These are phyloP conservation scores for Myripristis murdjan DNA, from an alignment of 2,797 vertebrate genomes.

Conservation along the genomic window DNA sequence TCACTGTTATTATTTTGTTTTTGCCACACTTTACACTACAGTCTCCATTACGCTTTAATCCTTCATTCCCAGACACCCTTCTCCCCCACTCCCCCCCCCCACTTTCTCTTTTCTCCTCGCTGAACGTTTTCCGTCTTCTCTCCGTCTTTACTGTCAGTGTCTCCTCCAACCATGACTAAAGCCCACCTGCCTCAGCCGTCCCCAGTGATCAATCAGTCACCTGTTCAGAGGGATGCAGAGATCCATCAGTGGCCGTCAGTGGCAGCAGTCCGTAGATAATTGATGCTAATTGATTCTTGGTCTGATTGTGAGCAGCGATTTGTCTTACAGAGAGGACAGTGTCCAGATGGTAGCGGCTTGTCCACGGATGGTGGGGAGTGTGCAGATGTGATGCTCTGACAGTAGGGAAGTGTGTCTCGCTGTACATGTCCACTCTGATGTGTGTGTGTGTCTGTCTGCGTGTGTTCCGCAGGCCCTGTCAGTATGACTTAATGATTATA, in stretches of 20 bases:
- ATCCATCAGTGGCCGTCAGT: slow-evolving; percentile 48
- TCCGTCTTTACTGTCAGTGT: background rate
- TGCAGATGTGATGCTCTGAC: slow-evolving; percentile 3
- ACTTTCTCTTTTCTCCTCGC: background rate
- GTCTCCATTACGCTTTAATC: slow-evolving; percentile 25
- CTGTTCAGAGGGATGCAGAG: slow-evolving; percentile 47
- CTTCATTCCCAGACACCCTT: background rate
- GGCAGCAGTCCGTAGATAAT: slow-evolving; percentile 57
- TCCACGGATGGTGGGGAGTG: slow-evolving; percentile 32
- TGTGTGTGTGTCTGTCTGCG: slow-evolving; percentile 11
- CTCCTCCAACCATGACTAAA: slow-evolving; percentile 25
- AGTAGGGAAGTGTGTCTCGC: slow-evolving; percentile 16
- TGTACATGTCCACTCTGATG: slow-evolving; percentile 9
- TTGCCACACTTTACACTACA: slow-evolving; percentile 15
- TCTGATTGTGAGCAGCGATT: slow-evolving; percentile 72
- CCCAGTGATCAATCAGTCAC: slow-evolving; percentile 68
- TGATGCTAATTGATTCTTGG: slow-evolving; percentile 74
- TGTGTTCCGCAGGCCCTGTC: slow-evolving; percentile 24
- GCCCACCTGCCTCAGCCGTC: slow-evolving; percentile 44
- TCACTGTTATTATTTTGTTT: slow-evolving; percentile 5
- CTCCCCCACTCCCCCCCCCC: background rate
- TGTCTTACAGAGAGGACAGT: slow-evolving; percentile 67
- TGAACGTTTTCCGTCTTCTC: slow-evolving; percentile 14
- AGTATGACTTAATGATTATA: slow-evolving; percentile 31
- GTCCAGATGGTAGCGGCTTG: slow-evolving; percentile 77